Base-by-base conservation (phyloP, 2,113 vertebrate species). In the Ceyx margarethae region DNA sequence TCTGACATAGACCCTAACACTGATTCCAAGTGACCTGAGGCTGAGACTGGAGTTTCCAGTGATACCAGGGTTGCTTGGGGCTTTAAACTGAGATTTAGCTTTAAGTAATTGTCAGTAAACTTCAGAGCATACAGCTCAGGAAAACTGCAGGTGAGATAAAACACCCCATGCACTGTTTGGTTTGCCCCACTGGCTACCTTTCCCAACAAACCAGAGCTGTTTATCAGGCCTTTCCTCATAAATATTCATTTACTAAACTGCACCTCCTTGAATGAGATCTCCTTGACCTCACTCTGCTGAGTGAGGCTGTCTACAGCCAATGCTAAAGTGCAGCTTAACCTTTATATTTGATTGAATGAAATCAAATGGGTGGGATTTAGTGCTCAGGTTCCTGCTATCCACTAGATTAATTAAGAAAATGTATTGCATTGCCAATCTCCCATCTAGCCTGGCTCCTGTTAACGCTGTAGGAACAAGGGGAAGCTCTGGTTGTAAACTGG, bases 361-460 rank as follows among this genome's bases (percentile, higher is more conserved):
- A 97, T 85, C 64, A 90, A 51, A 94, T 87, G 85, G 66, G 91
- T 94, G 88, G 73, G 94, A 95, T 96, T 96, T 95, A 94, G 65
- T 74, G 80, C 79, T 94, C 74, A 81, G 91, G 75, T 93, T 93
- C 82, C 65, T 77, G 90, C 74, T 81, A 62, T 85, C 84, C 68
- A 71, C 78, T 85, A 95, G 71, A 96, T 95, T 95, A 95, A 96
- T 94, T 95, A 93, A 93, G 90, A 94, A 95, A 96, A 95, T 96
- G 83, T 81, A 89, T 26, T 94, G 81, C 76, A 67, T 10, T 83
- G 85, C 65, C 87, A 91, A 1, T 85, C 72, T 91, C 88, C 65
- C 64, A 58, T 85, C 61, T 50, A 81, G 80, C 51, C 42, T 22
- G 58, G 42, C 83, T 53, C 95, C 80, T 91, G 54, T 82, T 96